Conservation (phyloP, 2,113 vertebrate genomes). For the Prunella himalayana region DNA sequence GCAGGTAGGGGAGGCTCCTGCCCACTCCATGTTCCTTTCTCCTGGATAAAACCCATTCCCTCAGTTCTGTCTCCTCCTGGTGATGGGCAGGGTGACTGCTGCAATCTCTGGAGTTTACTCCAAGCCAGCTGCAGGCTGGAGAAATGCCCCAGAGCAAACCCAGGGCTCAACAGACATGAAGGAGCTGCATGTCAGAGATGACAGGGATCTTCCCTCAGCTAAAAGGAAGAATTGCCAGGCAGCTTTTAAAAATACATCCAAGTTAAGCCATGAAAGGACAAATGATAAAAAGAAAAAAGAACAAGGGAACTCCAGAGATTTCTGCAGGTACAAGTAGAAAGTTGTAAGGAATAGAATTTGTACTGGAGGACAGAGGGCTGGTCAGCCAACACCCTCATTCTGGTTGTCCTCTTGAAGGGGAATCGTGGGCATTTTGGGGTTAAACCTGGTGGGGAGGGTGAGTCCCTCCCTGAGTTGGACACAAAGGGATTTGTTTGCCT, state of each 20-base stretch:
- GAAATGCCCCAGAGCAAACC: not conserved
- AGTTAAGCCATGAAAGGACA: not conserved
- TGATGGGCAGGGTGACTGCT: not conserved
- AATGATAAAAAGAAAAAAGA: not conserved
- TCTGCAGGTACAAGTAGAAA: not conserved
- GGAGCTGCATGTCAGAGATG: rapidly evolving
- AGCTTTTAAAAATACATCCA: not conserved
- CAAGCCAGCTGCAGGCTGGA: not conserved
- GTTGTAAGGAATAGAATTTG: not conserved
- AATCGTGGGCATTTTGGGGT: rapidly evolving
- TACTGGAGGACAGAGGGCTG: not conserved
- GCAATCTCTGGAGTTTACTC: not conserved
- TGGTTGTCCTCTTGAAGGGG: not conserved
- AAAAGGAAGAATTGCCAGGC: not conserved
- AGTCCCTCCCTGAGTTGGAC: not conserved
- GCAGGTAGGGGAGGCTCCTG: conserved; percentile 76
- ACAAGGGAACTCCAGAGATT: not conserved
- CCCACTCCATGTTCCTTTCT: rapidly evolving
- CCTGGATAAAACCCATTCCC: not conserved
- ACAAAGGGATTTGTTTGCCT: not conserved
- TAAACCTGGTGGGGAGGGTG: not conserved
- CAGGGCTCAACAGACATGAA: not conserved
- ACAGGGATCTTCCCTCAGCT: not conserved
- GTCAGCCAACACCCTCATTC: not conserved
- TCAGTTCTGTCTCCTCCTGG: not conserved